Conservation (phyloP, 2,113 vertebrate species). For the Periophthalmus modestus region DNA sequence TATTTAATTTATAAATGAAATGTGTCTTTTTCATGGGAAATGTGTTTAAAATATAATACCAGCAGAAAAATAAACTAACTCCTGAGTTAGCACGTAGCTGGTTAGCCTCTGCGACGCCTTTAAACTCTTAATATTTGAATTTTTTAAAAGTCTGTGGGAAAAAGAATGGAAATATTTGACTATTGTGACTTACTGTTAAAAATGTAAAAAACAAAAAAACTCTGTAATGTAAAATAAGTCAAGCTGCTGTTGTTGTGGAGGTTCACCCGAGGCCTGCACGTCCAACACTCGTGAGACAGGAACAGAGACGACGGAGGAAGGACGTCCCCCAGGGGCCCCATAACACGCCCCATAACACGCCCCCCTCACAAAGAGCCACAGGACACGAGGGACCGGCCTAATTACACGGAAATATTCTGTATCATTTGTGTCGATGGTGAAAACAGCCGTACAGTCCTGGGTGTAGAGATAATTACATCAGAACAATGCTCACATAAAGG, state of each 20-base stretch:
- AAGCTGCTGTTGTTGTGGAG: neutral
- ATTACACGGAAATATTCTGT: neutral
- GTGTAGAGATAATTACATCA: neutral
- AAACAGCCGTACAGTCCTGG: neutral
- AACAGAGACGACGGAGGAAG: neutral
- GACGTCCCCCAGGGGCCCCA: neutral
- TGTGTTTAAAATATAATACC: too few relatives aligned
- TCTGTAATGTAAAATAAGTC: too few relatives aligned
- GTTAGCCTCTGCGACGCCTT: too few relatives aligned
- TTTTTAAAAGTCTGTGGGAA: too few relatives aligned
- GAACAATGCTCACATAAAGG: neutral
- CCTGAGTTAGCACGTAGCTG: too few relatives aligned
- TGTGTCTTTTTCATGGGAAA: too few relatives aligned
- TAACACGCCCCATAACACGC: neutral
- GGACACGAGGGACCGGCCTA: neutral
- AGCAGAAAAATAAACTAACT: too few relatives aligned
- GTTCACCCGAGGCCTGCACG: neutral
- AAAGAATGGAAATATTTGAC: too few relatives aligned
- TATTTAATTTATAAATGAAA: too few relatives aligned
- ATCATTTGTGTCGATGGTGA: neutral
- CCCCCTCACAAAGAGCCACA: neutral
- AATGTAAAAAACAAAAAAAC: too few relatives aligned
- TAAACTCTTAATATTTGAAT: too few relatives aligned
- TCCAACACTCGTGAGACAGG: neutral
- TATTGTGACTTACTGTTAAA: too few relatives aligned